Base-by-base conservation (phyloP, 64 coral and sea anemone genomes). In the Montipora capricornis region DNA sequence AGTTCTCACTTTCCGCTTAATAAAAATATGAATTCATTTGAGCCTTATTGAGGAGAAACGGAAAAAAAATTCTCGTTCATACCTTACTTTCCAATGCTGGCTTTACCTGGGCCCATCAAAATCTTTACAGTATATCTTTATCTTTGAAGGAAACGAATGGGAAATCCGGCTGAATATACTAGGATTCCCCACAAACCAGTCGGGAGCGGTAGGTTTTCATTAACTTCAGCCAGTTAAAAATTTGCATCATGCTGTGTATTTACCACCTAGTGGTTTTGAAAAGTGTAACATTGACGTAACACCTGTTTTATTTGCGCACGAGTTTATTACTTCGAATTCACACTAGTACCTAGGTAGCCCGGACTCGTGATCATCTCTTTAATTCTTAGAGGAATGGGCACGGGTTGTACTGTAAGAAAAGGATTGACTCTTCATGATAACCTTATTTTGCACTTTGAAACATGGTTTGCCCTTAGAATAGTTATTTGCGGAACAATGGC, bases 211-310 rank as follows among this genome's bases (percentile, higher is more conserved):
- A 81, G 3, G n/a, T n/a, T 81, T 59, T 81, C 53, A 81, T 82
- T 66, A 10, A 44, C 24, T 66, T 22, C 15, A 85, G 64, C 82
- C 81, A 83, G 82, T 85, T 19, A 70, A 71, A 4, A 69, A 69
- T 70, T 67, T 70, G 62, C 62, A 85, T 85, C 44, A 15, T 78
- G 46, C 13, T 19, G 76, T 5, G 49, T 70, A 57, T 70, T 85
- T 85, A 17, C 29, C 61, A 85, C 24, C 82, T 85, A 62, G 82
- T 37, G 82, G 82, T 49, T 85, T 85, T 45, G 19, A 24, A 78
- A 49, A 49, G 74, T 44, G 57, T 46, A 15, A n/a, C 44, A 20
- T 49, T 44, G 46, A 69, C 26, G 16, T 9, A 60, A 44, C 82
- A 85, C 64, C 82, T 85, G 82, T 62, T 85, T 19, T 17, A 17